Conservation (phyloP, 2,113 vertebrate genomes). For the Tachysurus fulvidraco region DNA sequence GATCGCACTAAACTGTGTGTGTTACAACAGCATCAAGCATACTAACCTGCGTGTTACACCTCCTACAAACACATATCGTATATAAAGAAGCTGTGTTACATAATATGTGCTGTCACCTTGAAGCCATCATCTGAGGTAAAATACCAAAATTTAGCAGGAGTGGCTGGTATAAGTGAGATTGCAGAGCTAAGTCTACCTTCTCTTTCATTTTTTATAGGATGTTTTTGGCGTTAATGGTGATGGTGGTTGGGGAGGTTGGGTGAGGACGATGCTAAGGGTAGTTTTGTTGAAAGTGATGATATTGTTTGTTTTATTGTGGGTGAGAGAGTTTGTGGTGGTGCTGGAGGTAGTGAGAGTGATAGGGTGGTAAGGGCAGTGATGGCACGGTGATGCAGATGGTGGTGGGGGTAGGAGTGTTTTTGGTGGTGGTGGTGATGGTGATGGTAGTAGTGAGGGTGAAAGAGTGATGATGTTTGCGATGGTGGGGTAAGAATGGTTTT, state of each 20-base stretch:
- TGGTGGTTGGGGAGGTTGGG: not conserved
- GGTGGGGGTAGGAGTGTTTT: not conserved
- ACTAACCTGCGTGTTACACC: slow-evolving; percentile 23
- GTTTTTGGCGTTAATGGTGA: not conserved
- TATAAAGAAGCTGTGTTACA: not conserved
- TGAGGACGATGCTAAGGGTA: not conserved
- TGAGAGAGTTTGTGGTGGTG: not conserved
- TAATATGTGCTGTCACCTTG: not conserved
- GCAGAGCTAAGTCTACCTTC: not conserved
- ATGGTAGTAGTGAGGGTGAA: too few relatives aligned
- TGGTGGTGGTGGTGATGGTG: not conserved
- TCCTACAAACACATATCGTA: slow-evolving; percentile 19
- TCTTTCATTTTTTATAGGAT: not conserved
- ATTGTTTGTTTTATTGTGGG: not conserved
- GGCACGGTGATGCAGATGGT: not conserved
- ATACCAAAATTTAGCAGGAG: not conserved
- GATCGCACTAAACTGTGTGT: slow-evolving; percentile 9
- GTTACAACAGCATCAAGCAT: slow-evolving; percentile 20
- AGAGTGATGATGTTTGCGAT: too few relatives aligned
- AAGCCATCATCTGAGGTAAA: not conserved
- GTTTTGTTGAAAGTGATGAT: not conserved
- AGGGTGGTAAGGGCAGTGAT: not conserved
- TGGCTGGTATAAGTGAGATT: not conserved
- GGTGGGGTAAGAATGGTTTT: not conserved
- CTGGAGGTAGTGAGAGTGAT: not conserved